Percentiles rank a stretch among this genome's conserved stretches.
Conservation (phyloP, 2,113 vertebrate genomes). For the Abramis brama region DNA sequence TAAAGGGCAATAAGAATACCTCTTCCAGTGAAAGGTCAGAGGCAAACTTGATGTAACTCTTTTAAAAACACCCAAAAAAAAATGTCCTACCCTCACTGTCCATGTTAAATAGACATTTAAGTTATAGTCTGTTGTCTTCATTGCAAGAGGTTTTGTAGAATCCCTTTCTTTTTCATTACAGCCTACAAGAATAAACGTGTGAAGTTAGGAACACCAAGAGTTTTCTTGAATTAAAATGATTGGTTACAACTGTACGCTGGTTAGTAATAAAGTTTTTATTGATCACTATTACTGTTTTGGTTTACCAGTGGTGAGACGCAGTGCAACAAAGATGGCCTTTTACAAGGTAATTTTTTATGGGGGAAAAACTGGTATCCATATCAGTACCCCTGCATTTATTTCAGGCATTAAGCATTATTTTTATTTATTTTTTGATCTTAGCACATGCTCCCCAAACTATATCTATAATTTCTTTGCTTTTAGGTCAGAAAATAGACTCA, state of each 20-base stretch:
- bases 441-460: background rate
- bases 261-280: background rate
- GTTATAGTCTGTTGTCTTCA: background rate
- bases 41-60: background rate
- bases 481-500: constrained; percentile 88
- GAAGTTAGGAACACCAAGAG: background rate
- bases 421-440: background rate
- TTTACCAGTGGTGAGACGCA: constrained; percentile 88
- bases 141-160: background rate
- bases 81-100: background rate
- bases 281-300: background rate
- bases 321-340: constrained; percentile 89
- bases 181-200: background rate
- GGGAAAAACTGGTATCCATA: background rate
- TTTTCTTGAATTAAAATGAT: background rate
- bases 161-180: background rate
- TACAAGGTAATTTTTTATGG: constrained; percentile 82
- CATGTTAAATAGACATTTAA: background rate
- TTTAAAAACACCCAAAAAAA: background rate
- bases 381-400: background rate
- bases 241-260: background rate
- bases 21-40: constrained; percentile 19
- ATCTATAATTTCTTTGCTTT: background rate
- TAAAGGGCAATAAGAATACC: background rate
- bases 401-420: background rate